Evolutionary conservation across 2,797 vertebrate genomes (phyloP).

Genomic region (Sebastiscus tertius): DNA sequence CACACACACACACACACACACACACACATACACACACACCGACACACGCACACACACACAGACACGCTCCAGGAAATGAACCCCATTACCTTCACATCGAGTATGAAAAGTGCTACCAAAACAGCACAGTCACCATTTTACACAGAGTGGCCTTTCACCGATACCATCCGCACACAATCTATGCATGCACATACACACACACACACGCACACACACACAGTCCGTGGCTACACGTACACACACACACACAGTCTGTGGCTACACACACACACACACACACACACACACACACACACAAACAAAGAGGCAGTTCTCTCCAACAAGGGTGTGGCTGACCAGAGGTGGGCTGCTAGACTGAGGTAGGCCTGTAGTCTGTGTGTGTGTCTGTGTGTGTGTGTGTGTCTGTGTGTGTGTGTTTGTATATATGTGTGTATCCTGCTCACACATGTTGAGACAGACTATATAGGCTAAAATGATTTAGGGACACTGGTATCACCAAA

Average conservation of each 20-base stretch:
- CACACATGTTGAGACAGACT: neutral
- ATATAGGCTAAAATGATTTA: neutral
- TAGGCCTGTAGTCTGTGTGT: conserved; percentile 19
- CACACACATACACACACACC: conserved; percentile 9
- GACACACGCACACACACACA: neutral
- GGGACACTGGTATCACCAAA: neutral
- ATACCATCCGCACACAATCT: conserved; percentile 33
- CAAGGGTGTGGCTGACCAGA: conserved; percentile 63
- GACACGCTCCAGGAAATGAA: conserved; percentile 62
- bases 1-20: neutral
- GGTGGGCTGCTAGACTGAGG: conserved; percentile 49
- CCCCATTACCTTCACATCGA: conserved; percentile 64
- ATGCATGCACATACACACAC: conserved; percentile 22
- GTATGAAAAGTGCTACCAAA: conserved; percentile 59
- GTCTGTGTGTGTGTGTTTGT: conserved; percentile 1
- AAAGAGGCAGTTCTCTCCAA: conserved; percentile 70
- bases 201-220: neutral
- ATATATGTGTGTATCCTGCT: neutral
- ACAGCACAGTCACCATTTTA: conserved; percentile 45
- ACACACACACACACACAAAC: conserved; percentile 42
- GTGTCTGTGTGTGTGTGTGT: neutral
- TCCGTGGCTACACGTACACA: neutral
- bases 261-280: conserved; percentile 16
- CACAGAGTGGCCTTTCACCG: conserved; percentile 68
- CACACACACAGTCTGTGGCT: neutral